A percentile compares a stretch with the other conserved stretches of the same genome.
These are phyloP conservation scores for Hymenochirus boettgeri DNA, from an alignment of 2,113 vertebrate species.

Conservation along the genomic window DNA sequence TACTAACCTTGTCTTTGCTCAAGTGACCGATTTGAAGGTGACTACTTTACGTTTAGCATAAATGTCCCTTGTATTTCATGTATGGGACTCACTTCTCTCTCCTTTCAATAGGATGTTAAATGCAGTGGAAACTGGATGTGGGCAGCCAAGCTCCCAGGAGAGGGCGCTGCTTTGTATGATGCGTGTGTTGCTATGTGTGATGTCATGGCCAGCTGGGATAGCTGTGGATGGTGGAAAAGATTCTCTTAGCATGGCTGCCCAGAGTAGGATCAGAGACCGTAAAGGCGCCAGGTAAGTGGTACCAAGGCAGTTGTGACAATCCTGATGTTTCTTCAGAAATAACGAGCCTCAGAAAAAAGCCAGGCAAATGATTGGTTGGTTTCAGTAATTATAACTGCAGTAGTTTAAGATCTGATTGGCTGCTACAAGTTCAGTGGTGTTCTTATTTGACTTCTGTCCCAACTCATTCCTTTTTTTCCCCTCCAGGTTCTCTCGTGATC, in stretches of 20 bases:
- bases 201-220: slow-evolving; percentile 76
- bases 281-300: slow-evolving; percentile 76
- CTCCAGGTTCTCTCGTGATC: slow-evolving; percentile 80
- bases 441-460: no score
- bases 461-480: not conserved
- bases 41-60: no score
- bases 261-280: slow-evolving; percentile 74
- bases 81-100: not conserved
- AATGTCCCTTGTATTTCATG: no score
- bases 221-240: slow-evolving; percentile 89
- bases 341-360: no score
- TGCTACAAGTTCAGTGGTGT: no score
- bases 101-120: slow-evolving; percentile 76
- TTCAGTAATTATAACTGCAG: no score
- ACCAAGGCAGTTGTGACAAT: no score
- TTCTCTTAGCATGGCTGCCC: slow-evolving; percentile 90
- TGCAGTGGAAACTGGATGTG: slow-evolving; percentile 96
- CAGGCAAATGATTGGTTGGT: no score
- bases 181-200: slow-evolving; percentile 82
- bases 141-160: slow-evolving; percentile 83
- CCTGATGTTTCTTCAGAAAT: no score
- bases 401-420: no score
- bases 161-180: slow-evolving; percentile 73
- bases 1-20: slow-evolving; percentile 86
- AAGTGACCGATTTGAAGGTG: slow-evolving; percentile 75